Evolutionary conservation across 2,888 invertebrate genomes (phyloP), one percentile per base, ranked within the genome.

Genomic region (Baccha elongata): DNA sequence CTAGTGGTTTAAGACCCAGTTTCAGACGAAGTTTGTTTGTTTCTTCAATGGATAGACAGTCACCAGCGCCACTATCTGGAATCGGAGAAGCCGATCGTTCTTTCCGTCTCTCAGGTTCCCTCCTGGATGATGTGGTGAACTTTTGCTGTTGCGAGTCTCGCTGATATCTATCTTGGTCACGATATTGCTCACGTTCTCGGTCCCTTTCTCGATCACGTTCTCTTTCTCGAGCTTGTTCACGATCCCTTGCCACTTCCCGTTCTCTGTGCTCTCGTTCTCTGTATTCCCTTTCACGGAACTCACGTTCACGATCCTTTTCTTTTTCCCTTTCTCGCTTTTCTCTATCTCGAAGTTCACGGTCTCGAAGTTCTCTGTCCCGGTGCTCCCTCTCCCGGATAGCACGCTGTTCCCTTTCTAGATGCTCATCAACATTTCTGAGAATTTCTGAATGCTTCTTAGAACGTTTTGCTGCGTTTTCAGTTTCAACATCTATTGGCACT

Each of bases 1-100:
- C 96, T 3, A 99, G 91, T 0, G 99, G 99, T 88, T 98, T 98
- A 35, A 99, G 92, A 0, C 99, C 99, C 21, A 99, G 93, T 89
- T 98, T 98, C 1, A 96, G 96, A 87, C 99, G 93, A 10, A 99
- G 91, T 85, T 95, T 95, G 91, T 98, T 98, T 4, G 96, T 97
- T 87, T 96, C 97, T 64, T 95, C 94, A 53, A 97, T 93, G 0
- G 97, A 96, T 15, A 97, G 91, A 86, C 92, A 94, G 87, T 90
- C 93, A 0, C 91, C 91, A 11, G 90, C 91, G 0, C 91, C 91
- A 75, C 87, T 90, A 53, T 90, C 90, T 0, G 90, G 89, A 46
- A 91, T 87, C 2, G 91, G 91, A 2, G 91, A 91, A 35, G 86
- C 75, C 0, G 88, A 88, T 3, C 87, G 87, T n/a, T 72, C 73